Conservation (phyloP, 2,888 invertebrate species). For the Melikaiella ostensackeni region DNA sequence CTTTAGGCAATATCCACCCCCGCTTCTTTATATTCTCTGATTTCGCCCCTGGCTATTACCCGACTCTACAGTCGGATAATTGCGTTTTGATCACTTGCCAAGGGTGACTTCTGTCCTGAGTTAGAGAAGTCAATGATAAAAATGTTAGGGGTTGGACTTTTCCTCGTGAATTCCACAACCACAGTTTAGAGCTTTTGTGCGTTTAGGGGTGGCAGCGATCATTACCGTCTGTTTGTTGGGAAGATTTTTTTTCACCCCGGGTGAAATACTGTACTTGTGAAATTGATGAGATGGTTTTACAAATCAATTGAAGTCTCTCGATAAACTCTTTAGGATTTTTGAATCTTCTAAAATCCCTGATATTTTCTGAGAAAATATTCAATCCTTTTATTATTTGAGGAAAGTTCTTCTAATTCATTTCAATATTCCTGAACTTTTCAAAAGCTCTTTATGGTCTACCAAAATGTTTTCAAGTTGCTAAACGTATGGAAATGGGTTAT, state of each 20-base stretch:
- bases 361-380: too few relatives aligned
- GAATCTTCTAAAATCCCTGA: too few relatives aligned
- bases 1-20: not conserved
- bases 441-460: not conserved
- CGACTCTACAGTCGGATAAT: slow-evolving; percentile 26
- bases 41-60: slow-evolving; percentile 6
- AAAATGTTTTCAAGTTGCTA: not conserved
- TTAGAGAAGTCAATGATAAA: slow-evolving; percentile 12
- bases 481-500: not conserved
- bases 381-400: too few relatives aligned
- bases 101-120: slow-evolving; percentile 7
- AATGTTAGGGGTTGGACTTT: not conserved
- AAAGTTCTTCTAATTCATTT: not conserved
- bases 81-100: slow-evolving; percentile 31
- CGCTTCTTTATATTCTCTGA: slow-evolving; percentile 1
- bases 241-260: not conserved
- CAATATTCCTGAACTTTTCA: not conserved
- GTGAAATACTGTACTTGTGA: too few relatives aligned
- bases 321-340: too few relatives aligned
- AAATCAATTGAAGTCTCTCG: too few relatives aligned
- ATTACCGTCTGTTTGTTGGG: not conserved
- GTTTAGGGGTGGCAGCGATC: not conserved
- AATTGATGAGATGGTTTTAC: too few relatives aligned
- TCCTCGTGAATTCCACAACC: not conserved
- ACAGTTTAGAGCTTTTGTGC: not conserved